These are phyloP conservation scores for Melinopterus prodromus DNA, from an alignment of 2,888 invertebrate genomes.

Conservation along the genomic window DNA sequence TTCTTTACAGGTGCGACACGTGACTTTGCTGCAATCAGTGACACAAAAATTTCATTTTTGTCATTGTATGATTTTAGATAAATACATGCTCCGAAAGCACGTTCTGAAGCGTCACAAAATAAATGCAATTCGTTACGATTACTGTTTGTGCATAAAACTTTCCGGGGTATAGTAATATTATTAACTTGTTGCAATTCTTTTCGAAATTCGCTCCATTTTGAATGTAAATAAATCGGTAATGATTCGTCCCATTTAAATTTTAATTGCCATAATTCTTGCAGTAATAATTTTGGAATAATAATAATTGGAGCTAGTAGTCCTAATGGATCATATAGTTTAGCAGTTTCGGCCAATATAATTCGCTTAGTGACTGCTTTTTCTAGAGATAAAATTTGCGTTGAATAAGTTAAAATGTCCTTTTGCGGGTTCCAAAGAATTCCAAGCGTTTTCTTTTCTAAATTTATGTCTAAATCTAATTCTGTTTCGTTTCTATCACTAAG, in stretches of 20 bases:
- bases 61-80: constrained; percentile 1
- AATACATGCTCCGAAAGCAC: not conserved
- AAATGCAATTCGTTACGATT: not conserved
- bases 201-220: constrained; percentile 9
- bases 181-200: not conserved
- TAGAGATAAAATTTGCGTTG: not conserved
- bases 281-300: not conserved
- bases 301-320: not conserved
- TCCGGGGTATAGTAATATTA: not conserved
- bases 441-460: not conserved
- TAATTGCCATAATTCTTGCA: not conserved
- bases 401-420: not conserved
- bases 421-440: not conserved
- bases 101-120: constrained; percentile 12
- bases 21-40: constrained; percentile 6
- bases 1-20: constrained; percentile 18
- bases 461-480: not conserved
- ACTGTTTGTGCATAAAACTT: not conserved
- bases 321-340: not conserved
- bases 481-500: not conserved
- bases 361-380: not conserved
- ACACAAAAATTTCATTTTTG: not conserved
- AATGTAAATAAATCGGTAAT: not conserved
- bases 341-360: not conserved
- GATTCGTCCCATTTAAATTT: not conserved